Evolutionary conservation across 2,113 vertebrate species (phyloP), one percentile per base, ranked within the genome.

Genomic region (Circaetus cinerascens): DNA sequence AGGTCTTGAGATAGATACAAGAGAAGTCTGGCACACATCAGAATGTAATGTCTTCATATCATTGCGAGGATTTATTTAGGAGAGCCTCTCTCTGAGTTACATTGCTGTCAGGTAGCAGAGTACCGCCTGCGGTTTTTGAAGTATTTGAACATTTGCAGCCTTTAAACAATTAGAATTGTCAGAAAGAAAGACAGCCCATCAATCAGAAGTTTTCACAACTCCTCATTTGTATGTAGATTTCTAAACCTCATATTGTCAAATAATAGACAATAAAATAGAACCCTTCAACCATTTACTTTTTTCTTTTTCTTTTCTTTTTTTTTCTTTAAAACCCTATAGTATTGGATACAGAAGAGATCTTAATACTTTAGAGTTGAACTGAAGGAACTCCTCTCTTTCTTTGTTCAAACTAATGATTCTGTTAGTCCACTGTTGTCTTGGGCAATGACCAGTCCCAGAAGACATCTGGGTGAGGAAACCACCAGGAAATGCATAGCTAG

Each of bases 131-230:
- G 46, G 13, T 73, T 94, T 82, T 88, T 13, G 9, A 69, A 90
- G 27, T 59, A 50, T 88, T 90, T 82, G 41, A 80, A 64, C 19
- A 20, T 74, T 84, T 86, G 15, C 53, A 93, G 45, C 66, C 59
- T 69, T 89, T 53, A 95, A 84, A 90, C 40, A 40, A 79, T 78
- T 79, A 81, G 27, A 81, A 60, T 73, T 81, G 20, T 71, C 84
- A 93, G 74, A 86, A 67, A 86, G 41, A 91, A 38, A 86, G 66
- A 59, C 41, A 82, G 48, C 51, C 32, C 23, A 86, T 88, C 84
- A 88, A 40, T 80, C 71, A 91, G 43, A 93, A 80, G 20, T 57
- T 91, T 96, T 95, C 77, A 66, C 60, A 76, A 91, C 43, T 88
- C 15, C 15, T 89, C 36, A 84, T 79, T 69, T 86, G 16, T 76